These are phyloP conservation scores for Cephus sareptanus DNA, from an alignment of 2,888 invertebrate genomes.

Conservation along the genomic window DNA sequence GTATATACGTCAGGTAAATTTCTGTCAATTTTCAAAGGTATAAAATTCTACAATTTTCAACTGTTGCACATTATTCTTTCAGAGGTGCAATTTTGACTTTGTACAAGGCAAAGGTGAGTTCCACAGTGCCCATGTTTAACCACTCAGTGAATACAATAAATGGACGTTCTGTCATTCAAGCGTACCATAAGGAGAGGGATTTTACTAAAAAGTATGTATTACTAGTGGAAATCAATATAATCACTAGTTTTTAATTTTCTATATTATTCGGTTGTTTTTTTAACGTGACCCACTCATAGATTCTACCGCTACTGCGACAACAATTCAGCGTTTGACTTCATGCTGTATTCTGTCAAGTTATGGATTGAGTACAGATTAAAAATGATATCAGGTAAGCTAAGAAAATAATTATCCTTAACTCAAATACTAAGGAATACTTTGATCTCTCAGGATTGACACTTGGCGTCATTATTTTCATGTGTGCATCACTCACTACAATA, in stretches of 20 bases:
- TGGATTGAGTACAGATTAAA: slow-evolving; percentile 48
- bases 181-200: slow-evolving; percentile 45
- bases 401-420: background rate
- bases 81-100: slow-evolving; percentile 40
- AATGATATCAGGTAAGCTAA: slow-evolving; percentile 39
- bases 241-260: background rate
- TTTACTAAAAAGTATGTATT: slow-evolving; percentile 40
- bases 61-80: slow-evolving; percentile 12
- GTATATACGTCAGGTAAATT: slow-evolving; percentile 59
- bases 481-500: slow-evolving; percentile 29
- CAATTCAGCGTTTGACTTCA: slow-evolving; percentile 44
- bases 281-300: slow-evolving; percentile 14
- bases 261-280: background rate
- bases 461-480: slow-evolving; percentile 31
- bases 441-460: slow-evolving; percentile 27
- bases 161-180: slow-evolving; percentile 48
- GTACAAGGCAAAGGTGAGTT: slow-evolving; percentile 40
- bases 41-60: background rate
- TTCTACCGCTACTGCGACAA: slow-evolving; percentile 47
- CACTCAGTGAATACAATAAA: slow-evolving; percentile 42
- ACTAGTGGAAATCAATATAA: background rate
- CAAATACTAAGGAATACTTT: background rate
- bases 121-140: slow-evolving; percentile 42
- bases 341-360: slow-evolving; percentile 45
- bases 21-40: background rate